Evolutionary conservation across 2,113 vertebrate genomes (phyloP).

Genomic region (Calidris pygmaea): DNA sequence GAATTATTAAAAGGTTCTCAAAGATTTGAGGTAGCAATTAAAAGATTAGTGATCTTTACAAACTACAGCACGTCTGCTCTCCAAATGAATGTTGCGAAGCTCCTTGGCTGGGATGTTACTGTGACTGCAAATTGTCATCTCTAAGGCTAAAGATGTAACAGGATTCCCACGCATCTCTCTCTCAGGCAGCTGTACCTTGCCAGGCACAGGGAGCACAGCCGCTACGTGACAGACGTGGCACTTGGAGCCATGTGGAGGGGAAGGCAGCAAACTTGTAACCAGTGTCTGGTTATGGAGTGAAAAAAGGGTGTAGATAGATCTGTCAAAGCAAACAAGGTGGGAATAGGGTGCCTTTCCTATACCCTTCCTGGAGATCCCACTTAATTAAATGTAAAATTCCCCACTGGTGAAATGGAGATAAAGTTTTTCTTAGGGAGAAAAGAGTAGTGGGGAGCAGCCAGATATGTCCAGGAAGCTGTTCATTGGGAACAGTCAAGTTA

Average conservation of each 20-base stretch:
- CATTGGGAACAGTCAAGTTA: background rate
- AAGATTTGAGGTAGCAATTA: background rate
- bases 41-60: background rate
- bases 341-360: accelerated
- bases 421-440: background rate
- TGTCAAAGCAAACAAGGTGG: background rate
- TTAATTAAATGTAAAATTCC: background rate
- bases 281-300: background rate
- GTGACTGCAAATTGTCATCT: background rate
- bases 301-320: background rate
- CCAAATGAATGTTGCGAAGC: background rate
- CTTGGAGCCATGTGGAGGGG: background rate
- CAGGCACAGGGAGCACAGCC: background rate
- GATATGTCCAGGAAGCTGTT: background rate
- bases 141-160: background rate
- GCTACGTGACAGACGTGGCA: accelerated
- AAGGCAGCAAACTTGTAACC: background rate
- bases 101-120: background rate
- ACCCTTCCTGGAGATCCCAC: background rate
- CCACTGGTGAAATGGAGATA: background rate
- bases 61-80: background rate
- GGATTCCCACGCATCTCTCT: background rate
- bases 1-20: background rate
- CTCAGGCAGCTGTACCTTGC: background rate
- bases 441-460: background rate